Conservation (phyloP, 2,888 invertebrate genomes). For the Cryptus viduatorius region DNA sequence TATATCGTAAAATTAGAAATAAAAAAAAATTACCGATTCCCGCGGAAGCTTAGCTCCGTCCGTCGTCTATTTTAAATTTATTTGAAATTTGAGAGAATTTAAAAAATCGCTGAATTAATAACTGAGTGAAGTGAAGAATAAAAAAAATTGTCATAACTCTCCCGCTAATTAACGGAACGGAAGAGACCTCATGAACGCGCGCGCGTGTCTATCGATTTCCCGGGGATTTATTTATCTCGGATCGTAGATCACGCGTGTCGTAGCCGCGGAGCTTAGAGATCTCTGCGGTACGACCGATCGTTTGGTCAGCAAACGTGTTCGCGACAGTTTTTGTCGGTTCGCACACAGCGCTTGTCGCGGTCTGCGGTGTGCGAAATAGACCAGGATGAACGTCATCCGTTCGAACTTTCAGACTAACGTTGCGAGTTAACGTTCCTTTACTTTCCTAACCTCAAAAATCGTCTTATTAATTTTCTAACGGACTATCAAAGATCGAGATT, state of each 20-base stretch:
- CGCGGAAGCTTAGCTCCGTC: background rate
- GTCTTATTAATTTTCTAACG: conserved; percentile 77
- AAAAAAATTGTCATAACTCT: conserved; percentile 34
- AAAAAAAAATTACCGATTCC: background rate
- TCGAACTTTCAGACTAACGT: background rate
- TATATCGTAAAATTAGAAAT: too few relatives aligned
- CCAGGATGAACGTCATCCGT: conserved; percentile 33
- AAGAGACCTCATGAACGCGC: background rate
- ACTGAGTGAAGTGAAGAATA: background rate
- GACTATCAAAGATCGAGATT: conserved; percentile 68
- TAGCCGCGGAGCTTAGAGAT: conserved; percentile 2
- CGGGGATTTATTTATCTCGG: conserved; percentile 34
- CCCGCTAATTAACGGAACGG: conserved; percentile 27
- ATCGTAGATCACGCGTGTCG: conserved; percentile 37
- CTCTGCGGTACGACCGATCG: conserved; percentile 14
- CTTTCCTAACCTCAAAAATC: background rate
- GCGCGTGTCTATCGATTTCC: conserved; percentile 20
- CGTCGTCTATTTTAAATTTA: background rate
- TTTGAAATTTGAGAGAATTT: background rate
- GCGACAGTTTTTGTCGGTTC: conserved; percentile 45
- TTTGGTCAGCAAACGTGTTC: conserved; percentile 39
- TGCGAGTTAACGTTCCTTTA: conserved; percentile 25
- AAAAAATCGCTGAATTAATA: background rate
- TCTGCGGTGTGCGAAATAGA: background rate
- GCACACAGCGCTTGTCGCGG: background rate